phyloP scores from a whole-genome alignment of 2,888 invertebrate genomes.

The Aporophyla nigra region DNA sequence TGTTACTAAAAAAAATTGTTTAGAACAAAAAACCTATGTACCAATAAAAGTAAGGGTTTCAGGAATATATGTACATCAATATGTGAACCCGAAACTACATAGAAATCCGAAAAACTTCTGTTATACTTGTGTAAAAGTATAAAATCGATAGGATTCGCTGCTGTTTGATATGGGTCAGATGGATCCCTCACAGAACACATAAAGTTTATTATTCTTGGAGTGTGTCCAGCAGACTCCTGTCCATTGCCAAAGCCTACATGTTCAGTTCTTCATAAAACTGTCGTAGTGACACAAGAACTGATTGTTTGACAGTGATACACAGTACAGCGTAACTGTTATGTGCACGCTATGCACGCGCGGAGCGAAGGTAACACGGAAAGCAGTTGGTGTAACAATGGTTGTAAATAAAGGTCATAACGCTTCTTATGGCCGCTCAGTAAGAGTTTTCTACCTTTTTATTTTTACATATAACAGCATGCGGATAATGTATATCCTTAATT shows the following conservation, averaged over 20 bases:
- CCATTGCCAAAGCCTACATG: conserved; percentile 13
- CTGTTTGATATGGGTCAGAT: conserved; percentile 41
- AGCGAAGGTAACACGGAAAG: no score
- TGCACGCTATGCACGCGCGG: neutral
- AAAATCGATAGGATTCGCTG: neutral
- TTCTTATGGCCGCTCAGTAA: no score
- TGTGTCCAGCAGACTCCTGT: conserved; percentile 64
- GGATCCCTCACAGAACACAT: conserved; percentile 58
- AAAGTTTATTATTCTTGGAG: conserved; percentile 75
- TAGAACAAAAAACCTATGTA: no score
- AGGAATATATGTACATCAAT: conserved; percentile 2
- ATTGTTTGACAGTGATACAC: neutral
- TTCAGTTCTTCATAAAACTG: conserved; percentile 19
- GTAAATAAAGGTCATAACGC: no score
- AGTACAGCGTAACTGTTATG: neutral
- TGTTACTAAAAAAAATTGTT: no score
- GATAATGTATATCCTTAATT: no score
- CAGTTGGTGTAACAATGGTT: no score
- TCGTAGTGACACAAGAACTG: conserved; percentile 13
- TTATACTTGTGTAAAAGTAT: neutral
- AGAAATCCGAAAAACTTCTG: neutral
- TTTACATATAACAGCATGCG: no score
- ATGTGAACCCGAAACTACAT: neutral
- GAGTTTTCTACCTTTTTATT: no score
- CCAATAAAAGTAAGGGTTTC: neutral